These are phyloP conservation scores for Apeltes quadracus DNA, from an alignment of 2,113 vertebrate species.

Conservation along the genomic window DNA sequence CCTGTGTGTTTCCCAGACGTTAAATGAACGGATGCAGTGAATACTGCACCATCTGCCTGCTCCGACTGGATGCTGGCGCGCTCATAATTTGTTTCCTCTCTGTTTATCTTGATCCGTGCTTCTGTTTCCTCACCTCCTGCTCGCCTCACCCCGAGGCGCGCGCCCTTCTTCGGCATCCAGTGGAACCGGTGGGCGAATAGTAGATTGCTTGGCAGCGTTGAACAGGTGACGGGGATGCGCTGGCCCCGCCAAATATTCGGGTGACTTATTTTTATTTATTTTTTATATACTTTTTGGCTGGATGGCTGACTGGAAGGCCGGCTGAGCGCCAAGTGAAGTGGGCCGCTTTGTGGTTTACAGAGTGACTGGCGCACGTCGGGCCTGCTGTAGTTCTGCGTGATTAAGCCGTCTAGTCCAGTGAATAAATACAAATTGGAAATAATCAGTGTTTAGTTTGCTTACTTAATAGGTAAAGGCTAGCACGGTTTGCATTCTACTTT, in stretches of 20 bases:
- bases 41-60: slow-evolving; percentile 37
- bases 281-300: slow-evolving; percentile 27
- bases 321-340: slow-evolving; percentile 39
- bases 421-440: slow-evolving; percentile 35
- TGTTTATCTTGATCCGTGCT: slow-evolving; percentile 36
- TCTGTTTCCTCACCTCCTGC: slow-evolving; percentile 33
- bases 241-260: slow-evolving; percentile 42
- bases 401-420: slow-evolving; percentile 11
- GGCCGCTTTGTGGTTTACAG: slow-evolving; percentile 31
- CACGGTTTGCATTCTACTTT: not conserved
- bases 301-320: slow-evolving; percentile 15
- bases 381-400: slow-evolving; percentile 12
- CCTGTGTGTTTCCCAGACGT: not conserved
- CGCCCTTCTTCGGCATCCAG: slow-evolving; percentile 24
- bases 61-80: slow-evolving; percentile 18
- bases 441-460: not conserved
- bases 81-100: slow-evolving; percentile 1
- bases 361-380: not conserved
- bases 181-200: slow-evolving; percentile 33
- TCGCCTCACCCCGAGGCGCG: slow-evolving; percentile 14
- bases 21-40: slow-evolving; percentile 40
- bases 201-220: slow-evolving; percentile 32
- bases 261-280: slow-evolving; percentile 49
- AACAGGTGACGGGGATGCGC: slow-evolving; percentile 3
- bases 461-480: not conserved